Evolutionary conservation across 2,113 vertebrate genomes (phyloP), one percentile per base, ranked within the genome.

Genomic region (Nanorana parkeri): DNA sequence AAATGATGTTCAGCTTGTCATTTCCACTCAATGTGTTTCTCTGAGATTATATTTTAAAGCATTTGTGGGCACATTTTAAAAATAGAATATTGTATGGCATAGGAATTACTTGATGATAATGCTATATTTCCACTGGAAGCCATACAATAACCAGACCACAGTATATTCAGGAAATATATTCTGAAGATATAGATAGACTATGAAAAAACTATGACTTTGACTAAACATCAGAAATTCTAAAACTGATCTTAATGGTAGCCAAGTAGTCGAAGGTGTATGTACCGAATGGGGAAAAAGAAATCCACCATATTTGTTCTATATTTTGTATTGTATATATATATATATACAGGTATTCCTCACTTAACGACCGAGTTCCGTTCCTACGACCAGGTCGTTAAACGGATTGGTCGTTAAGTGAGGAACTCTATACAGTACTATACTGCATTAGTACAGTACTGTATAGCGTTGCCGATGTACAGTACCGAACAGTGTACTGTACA

Each of bases 1-100:
- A 92, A 96, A 91, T 92, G 93, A 95, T 94, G 94, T 94, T 87
- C 87, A 87, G 92, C 92, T 91, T 91, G 93, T 94, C 94, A 94
- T 92, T 87, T 93, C 90, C 89, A 93, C 92, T 91, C 90, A 90
- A 93, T 92, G 88, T 95, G 94, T 95, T 94, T 92, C 90, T 90
- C 92, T 89, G 93, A 95, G 95, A 96, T 95, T 96, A 93, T 87
- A 91, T 89, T 84, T 79, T 86, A 77, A 76, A 51, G 92, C 88
- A 83, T 65, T 68, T 78, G 88, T 91, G 89, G 90, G 93, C 92
- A 92, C 93, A 87, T 94, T 89, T 94, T 95, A 95, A 94, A 94
- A 94, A 92, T 90, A 93, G 89, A 82, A 86, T 88, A 89, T 89
- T 88, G 77, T 87, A 58, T 76, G 5, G 28, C 26, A 52, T 3